Evolutionary conservation across 2,888 invertebrate genomes (phyloP).

Genomic region (Endotricha flammealis): DNA sequence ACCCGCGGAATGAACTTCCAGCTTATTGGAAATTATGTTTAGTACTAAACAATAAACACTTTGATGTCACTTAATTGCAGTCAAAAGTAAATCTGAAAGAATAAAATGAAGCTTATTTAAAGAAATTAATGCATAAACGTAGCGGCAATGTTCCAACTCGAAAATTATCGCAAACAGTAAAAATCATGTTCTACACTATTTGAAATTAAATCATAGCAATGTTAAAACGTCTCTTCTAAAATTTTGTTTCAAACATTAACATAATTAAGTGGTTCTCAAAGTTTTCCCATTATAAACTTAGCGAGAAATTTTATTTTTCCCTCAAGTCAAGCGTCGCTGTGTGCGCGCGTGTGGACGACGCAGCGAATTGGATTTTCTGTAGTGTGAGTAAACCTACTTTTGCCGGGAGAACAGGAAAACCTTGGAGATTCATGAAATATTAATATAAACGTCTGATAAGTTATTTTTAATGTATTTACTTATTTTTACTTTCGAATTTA

Average conservation of each 20-base stretch:
- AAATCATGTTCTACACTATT: slow-evolving; percentile 30
- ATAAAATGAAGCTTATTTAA: too few species aligned
- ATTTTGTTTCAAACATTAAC: slow-evolving; percentile 79
- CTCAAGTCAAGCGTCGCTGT: slow-evolving; percentile 71
- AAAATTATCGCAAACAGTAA: background rate
- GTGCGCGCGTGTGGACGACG: slow-evolving; percentile 66
- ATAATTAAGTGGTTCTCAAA: slow-evolving; percentile 79
- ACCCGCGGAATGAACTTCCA: too few species aligned
- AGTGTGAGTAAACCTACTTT: slow-evolving; percentile 77
- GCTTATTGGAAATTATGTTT: too few species aligned
- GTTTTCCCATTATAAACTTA: slow-evolving; percentile 79
- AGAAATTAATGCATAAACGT: too few species aligned
- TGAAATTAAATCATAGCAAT: slow-evolving; percentile 68
- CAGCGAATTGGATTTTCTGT: slow-evolving; percentile 75
- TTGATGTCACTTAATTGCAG: too few species aligned
- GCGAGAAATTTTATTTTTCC: slow-evolving; percentile 79
- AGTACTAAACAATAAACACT: too few species aligned
- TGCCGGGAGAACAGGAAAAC: slow-evolving; percentile 70
- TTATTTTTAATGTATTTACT: slow-evolving; percentile 50
- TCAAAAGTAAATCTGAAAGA: too few species aligned
- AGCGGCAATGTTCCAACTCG: too few species aligned
- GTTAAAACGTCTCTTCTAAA: slow-evolving; percentile 75
- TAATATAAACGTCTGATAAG: slow-evolving; percentile 61
- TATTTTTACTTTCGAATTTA: slow-evolving; percentile 7
- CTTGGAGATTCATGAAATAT: slow-evolving; percentile 71